Percentiles rank a stretch among this genome's conserved stretches.
These are phyloP conservation scores for Teleogryllus occipitalis DNA, from an alignment of 1,140 invertebrate species.

Conservation along the genomic window DNA sequence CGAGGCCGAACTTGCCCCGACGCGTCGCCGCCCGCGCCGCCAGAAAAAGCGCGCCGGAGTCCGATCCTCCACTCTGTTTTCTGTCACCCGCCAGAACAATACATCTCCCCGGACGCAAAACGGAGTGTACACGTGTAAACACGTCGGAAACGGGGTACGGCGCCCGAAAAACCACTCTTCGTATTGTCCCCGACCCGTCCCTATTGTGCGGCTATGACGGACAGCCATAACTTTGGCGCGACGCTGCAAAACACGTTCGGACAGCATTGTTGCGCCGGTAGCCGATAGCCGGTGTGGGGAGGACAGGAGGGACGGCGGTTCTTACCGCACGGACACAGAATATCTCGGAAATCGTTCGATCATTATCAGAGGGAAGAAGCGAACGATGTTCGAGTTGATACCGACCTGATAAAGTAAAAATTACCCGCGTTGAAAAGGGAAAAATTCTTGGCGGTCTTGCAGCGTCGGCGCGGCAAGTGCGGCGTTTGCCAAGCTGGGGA, in stretches of 20 bases:
- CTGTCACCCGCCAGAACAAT: neutral
- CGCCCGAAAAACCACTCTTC: neutral
- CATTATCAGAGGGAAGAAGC: neutral
- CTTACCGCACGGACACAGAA: neutral
- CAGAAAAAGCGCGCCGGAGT: neutral
- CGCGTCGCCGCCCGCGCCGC: too few species aligned
- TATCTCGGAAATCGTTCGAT: conserved; percentile 4
- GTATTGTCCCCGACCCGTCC: neutral
- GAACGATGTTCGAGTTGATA: neutral
- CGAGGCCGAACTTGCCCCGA: neutral
- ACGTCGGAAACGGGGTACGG: neutral
- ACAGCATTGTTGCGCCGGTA: neutral
- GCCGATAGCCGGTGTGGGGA: neutral
- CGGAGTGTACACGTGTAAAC: conserved; percentile 3
- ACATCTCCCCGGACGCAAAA: neutral
- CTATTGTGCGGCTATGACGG: neutral
- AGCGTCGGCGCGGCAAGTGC: neutral
- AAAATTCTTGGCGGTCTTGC: neutral
- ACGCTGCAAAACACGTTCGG: neutral
- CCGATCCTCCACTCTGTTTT: neutral
- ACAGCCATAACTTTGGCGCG: conserved; percentile 3
- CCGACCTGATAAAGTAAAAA: neutral
- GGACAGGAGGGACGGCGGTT: neutral
- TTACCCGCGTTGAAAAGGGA: neutral
- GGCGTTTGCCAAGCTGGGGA: neutral